Conservation (phyloP, 1,140 invertebrate genomes). For the Aphis craccivora region DNA sequence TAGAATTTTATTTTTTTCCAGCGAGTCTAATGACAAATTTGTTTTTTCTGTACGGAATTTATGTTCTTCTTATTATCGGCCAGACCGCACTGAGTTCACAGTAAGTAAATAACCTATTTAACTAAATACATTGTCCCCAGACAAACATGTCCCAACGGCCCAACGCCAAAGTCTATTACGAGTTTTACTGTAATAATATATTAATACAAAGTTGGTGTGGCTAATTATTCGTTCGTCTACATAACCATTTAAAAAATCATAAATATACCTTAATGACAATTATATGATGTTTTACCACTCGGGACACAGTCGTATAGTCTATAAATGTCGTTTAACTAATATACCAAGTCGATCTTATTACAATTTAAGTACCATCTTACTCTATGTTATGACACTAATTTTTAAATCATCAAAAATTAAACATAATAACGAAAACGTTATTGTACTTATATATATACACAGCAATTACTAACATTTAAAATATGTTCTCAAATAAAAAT, state of each 20-base stretch:
- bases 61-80: constrained; percentile 16
- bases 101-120: constrained; percentile 40
- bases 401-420: background rate
- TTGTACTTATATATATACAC: background rate
- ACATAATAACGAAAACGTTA: background rate
- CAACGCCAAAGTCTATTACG: background rate
- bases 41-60: constrained; percentile 29
- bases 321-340: background rate
- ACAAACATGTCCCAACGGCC: background rate
- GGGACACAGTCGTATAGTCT: background rate
- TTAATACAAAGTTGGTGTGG: background rate
- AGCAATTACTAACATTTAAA: background rate
- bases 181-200: background rate
- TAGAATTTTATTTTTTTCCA: background rate
- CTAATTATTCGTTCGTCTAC: background rate
- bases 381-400: background rate
- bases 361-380: background rate
- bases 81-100: constrained; percentile 42
- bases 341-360: too few species aligned
- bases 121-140: background rate
- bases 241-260: background rate
- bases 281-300: background rate
- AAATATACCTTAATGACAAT: background rate
- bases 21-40: constrained; percentile 52
- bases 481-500: background rate